Conservation (phyloP, 2,888 invertebrate species). For the Argyresthia goedartella region DNA sequence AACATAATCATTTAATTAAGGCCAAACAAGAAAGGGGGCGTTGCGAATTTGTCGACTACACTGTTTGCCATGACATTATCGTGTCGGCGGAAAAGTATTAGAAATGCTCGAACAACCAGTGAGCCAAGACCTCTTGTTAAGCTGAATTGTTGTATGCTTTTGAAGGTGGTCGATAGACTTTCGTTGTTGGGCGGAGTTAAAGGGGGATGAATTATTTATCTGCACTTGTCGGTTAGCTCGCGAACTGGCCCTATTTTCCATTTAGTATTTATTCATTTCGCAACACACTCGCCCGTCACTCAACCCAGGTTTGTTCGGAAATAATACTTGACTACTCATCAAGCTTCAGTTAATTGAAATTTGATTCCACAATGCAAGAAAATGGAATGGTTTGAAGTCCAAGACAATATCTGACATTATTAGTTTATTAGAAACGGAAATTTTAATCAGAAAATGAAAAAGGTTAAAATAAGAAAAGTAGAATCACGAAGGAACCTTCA, state of each 20-base stretch:
- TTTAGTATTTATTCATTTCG: conserved; percentile 68
- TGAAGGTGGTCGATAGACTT: neutral
- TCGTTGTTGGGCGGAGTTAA: conserved; percentile 16
- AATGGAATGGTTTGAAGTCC: too few relatives aligned
- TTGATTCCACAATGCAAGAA: too few relatives aligned
- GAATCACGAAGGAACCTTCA: too few relatives aligned
- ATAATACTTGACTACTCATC: neutral
- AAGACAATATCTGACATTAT: too few relatives aligned
- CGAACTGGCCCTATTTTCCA: conserved; percentile 65
- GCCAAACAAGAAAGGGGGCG: conserved; percentile 32
- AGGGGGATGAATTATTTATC: conserved; percentile 51
- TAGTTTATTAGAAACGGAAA: too few relatives aligned
- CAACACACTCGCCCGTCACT: conserved; percentile 61
- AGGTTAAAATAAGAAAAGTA: too few relatives aligned
- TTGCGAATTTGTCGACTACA: conserved; percentile 52
- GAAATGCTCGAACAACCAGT: conserved; percentile 33
- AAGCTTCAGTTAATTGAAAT: too few relatives aligned
- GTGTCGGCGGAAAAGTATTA: conserved; percentile 51
- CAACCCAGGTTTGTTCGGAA: conserved; percentile 20
- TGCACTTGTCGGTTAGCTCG: conserved; percentile 42
- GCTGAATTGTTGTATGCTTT: neutral
- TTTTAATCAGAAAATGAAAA: too few relatives aligned
- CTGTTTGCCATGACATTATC: conserved; percentile 60
- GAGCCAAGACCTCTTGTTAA: conserved; percentile 20
- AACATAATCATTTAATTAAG: conserved; percentile 30